Evolutionary conservation across 2,797 vertebrate species (phyloP).

Genomic region (Ara ararauna): DNA sequence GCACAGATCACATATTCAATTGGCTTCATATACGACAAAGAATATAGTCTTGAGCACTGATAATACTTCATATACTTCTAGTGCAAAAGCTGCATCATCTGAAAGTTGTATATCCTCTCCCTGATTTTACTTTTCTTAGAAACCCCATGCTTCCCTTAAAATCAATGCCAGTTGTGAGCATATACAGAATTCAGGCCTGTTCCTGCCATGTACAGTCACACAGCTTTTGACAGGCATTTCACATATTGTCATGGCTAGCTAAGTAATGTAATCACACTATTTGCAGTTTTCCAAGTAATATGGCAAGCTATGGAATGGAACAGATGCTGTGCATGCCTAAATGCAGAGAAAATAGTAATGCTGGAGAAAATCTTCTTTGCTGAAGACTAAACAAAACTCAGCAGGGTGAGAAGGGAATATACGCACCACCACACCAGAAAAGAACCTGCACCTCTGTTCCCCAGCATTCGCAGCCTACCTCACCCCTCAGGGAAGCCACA

Average conservation of each 20-base stretch:
- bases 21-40: background rate
- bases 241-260: background rate
- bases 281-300: conserved; percentile 13
- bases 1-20: background rate
- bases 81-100: background rate
- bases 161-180: background rate
- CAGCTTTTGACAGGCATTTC: conserved; percentile 20
- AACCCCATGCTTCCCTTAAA: background rate
- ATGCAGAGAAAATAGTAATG: background rate
- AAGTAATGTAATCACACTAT: conserved; percentile 17
- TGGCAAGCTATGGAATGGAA: background rate
- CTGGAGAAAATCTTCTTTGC: background rate
- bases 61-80: background rate
- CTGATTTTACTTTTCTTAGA: background rate
- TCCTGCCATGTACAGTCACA: background rate
- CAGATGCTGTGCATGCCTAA: background rate
- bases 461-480: accelerated
- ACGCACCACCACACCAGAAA: background rate
- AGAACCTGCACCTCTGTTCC: background rate
- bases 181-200: background rate
- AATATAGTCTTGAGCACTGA: background rate
- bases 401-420: background rate
- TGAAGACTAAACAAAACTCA: background rate
- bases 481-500: background rate
- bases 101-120: background rate